These are phyloP conservation scores for Ptychadena robeensis DNA, from an alignment of 2,797 vertebrate species.

Conservation along the genomic window DNA sequence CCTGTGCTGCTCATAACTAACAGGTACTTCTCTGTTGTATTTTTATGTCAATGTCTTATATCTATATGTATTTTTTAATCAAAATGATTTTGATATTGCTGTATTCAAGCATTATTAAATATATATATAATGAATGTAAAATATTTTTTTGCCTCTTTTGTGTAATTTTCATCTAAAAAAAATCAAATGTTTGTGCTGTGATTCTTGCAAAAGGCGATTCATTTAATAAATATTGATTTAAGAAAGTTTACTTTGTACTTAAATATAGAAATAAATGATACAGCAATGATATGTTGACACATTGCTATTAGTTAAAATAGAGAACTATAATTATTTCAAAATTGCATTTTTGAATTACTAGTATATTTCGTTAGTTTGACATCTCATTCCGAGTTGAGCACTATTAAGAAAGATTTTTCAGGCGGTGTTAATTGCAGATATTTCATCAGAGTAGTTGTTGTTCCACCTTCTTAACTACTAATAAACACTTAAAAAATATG, in stretches of 20 bases:
- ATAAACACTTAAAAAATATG: constrained; percentile 52
- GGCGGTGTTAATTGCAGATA: constrained; percentile 52
- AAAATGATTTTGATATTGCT: too few species aligned
- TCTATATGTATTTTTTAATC: too few species aligned
- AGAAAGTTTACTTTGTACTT: constrained; percentile 39
- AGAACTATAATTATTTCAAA: constrained; percentile 55
- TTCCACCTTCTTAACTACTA: constrained; percentile 44
- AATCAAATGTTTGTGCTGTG: constrained; percentile 7
- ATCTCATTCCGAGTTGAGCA: constrained; percentile 44
- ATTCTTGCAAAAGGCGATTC: background rate
- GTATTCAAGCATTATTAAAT: too few species aligned
- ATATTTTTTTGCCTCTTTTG: background rate
- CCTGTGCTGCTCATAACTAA: too few species aligned
- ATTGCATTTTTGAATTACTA: constrained; percentile 46
- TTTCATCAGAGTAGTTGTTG: constrained; percentile 51
- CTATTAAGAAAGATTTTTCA: constrained; percentile 37
- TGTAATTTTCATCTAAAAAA: background rate
- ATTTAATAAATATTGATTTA: constrained; percentile 47
- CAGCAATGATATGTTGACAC: constrained; percentile 48
- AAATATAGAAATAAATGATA: constrained; percentile 40
- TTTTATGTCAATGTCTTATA: too few species aligned
- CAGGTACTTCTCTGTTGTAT: too few species aligned
- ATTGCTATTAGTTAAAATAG: constrained; percentile 49
- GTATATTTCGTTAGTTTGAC: constrained; percentile 40
- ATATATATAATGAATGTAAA: too few species aligned